Conservation (phyloP, 2,797 vertebrate species). For the Semotilus atromaculatus region DNA sequence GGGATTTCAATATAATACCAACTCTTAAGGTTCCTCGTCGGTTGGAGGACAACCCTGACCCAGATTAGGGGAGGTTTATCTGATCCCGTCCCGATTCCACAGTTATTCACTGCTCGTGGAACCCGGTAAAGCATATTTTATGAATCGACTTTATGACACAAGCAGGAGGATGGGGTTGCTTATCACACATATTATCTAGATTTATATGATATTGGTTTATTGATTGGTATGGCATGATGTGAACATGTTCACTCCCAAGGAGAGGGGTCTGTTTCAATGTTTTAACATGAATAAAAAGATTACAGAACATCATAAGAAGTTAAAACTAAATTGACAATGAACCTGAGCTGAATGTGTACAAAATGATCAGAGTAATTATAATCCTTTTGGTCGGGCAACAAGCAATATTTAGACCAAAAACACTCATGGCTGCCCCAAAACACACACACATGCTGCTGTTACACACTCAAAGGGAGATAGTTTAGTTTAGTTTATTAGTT, state of each 20-base stretch:
- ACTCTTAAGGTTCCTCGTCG: neutral
- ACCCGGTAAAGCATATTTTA: conserved; percentile 22
- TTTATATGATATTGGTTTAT: conserved; percentile 41
- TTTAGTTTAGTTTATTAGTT: too few relatives aligned
- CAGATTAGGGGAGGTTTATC: conserved; percentile 42
- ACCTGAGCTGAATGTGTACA: neutral
- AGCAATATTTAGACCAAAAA: neutral
- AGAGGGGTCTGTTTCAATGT: conserved; percentile 26
- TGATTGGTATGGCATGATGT: conserved; percentile 19
- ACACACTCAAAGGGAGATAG: neutral
- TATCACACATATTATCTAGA: conserved; percentile 43
- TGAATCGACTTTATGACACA: conserved; percentile 23
- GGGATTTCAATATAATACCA: neutral
- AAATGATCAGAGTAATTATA: conserved; percentile 1
- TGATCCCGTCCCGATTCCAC: conserved; percentile 1
- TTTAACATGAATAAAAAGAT: conserved; percentile 7
- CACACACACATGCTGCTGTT: neutral
- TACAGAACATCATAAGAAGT: neutral
- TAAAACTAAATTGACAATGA: neutral
- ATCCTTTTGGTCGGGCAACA: neutral
- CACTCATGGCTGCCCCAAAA: too few relatives aligned
- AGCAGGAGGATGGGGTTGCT: conserved; percentile 9
- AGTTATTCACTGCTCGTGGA: conserved; percentile 4
- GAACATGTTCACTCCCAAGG: neutral
- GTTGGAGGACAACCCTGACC: conserved; percentile 29